Conservation (phyloP, 2,888 invertebrate species). For the Diarsia brunnea region DNA sequence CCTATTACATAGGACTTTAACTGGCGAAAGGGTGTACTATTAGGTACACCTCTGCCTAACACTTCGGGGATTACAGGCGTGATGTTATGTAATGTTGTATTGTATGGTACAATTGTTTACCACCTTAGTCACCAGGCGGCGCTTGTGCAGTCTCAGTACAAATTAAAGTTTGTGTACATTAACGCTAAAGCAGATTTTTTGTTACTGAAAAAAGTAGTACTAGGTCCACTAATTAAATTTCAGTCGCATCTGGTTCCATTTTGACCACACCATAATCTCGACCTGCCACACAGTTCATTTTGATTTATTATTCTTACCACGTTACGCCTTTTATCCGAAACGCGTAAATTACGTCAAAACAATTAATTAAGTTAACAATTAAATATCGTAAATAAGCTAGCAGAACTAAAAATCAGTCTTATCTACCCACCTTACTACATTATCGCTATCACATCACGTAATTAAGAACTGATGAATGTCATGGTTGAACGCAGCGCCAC, state of each 20-base stretch:
- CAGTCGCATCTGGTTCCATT: not conserved
- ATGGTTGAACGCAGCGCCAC: not conserved
- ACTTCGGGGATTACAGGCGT: too few relatives aligned
- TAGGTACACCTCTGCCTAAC: too few relatives aligned
- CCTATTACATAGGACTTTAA: too few relatives aligned
- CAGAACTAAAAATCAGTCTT: not conserved
- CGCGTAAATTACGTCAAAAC: not conserved
- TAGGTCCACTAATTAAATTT: not conserved
- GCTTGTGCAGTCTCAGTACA: not conserved
- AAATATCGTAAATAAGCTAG: not conserved
- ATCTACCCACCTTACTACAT: not conserved
- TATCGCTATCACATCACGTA: not conserved
- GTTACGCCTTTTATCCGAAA: not conserved
- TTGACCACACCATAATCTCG: not conserved
- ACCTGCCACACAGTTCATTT: not conserved
- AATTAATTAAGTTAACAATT: not conserved
- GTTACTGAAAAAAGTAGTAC: not conserved
- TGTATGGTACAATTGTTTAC: not conserved
- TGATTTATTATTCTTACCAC: not conserved
- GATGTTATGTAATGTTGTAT: too few relatives aligned
- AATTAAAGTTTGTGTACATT: not conserved
- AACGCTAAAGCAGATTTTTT: not conserved
- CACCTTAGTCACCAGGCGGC: not conserved
- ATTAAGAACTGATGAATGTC: not conserved
- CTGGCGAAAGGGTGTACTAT: too few relatives aligned